phyloP scores from a whole-genome alignment of 2,888 invertebrate genomes.

The Gisinianus flammeolus region DNA sequence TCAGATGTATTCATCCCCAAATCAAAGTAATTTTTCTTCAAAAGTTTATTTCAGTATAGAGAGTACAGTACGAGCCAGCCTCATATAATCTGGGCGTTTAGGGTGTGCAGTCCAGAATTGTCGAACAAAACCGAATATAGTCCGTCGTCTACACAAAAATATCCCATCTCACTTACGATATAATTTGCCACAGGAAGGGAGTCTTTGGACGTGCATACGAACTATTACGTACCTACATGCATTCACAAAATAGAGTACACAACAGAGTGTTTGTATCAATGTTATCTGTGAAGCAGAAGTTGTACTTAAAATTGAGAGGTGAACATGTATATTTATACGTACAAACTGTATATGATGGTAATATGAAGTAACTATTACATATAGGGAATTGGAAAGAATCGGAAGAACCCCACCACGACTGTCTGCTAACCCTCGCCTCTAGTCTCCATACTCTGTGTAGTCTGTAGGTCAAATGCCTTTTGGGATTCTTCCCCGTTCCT shows the following conservation, averaged over 20 bases:
- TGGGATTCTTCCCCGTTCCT: background rate
- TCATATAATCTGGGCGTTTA: background rate
- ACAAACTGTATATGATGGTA: too few relatives aligned
- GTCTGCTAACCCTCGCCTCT: background rate
- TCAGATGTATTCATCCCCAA: background rate
- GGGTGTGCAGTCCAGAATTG: background rate
- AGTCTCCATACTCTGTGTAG: constrained; percentile 7
- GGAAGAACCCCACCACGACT: background rate
- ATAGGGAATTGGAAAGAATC: background rate
- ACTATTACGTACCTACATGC: too few relatives aligned
- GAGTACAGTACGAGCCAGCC: background rate
- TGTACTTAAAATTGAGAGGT: background rate
- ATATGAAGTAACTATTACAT: too few relatives aligned
- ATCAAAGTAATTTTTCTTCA: constrained; percentile 13
- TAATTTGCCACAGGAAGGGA: constrained; percentile 14
- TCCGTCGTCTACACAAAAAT: background rate
- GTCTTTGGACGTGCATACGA: background rate
- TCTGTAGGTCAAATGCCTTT: constrained; percentile 1
- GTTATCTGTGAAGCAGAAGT: background rate
- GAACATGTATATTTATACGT: too few relatives aligned
- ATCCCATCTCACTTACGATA: background rate
- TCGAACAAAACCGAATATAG: background rate
- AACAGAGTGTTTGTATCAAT: background rate
- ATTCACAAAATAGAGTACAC: background rate
- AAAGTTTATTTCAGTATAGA: constrained; percentile 16